Evolutionary conservation across 2,888 invertebrate genomes (phyloP), one percentile per base, ranked within the genome.

Genomic region (Cheilosia impressa): DNA sequence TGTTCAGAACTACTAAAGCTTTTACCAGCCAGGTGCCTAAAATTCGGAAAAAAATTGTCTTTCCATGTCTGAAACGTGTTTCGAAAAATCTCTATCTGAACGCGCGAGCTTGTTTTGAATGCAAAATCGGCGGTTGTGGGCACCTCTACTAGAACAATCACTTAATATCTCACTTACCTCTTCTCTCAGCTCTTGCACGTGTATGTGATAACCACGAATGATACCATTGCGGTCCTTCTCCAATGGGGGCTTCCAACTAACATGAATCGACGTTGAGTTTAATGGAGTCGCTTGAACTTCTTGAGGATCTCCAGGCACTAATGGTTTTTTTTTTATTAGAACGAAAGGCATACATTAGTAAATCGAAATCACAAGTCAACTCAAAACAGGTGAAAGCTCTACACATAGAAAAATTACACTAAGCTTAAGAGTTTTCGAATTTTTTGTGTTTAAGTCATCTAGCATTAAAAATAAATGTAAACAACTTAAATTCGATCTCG

Each of bases 221-320:
- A 98, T 96, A 58, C 99, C 99, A 91, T 99, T 98, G 87, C 97
- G 95, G 89, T 98, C 98, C 90, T 97, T 97, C 88, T 96, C 96
- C 81, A 95, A 94, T 0, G 99, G 99, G 7, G 98, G 96, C 90
- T 97, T 96, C 99, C 99, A 99, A 85, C 96, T 95, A 66, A 99
- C 98, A 92, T 96, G 96, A 88, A 99, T 96, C 45, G 98, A 95
- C n/a, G 99, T 98, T 1, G 99, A 99, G 93, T 99, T 99, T 91
- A 99, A 94, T 24, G 97, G 95, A 84, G 94, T 95, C 53, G 96
- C 96, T 92, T 96, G 96, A 87, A 99, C 98, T 90, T 97, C 97
- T 93, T 97, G 96, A 60, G 99, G 99, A 93, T 98, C 97, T 88
- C 98, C 98, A 89, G 99, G 99, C 94, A 99, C 99, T 99, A 95